Evolutionary conservation across 1,140 invertebrate genomes (phyloP).

Genomic region (Thaumatotibia leucotreta): DNA sequence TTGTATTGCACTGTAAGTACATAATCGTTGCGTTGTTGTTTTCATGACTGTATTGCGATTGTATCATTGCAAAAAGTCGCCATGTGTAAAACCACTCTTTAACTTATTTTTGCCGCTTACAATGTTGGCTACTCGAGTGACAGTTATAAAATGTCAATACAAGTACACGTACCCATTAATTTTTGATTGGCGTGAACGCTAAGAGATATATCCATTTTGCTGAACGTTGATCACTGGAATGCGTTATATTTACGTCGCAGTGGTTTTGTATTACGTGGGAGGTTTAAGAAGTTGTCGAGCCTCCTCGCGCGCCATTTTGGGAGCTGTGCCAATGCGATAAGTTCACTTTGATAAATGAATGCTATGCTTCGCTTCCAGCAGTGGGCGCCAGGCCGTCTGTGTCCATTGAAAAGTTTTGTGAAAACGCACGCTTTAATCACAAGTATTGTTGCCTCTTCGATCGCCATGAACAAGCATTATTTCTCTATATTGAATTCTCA

Average conservation of each 20-base stretch:
- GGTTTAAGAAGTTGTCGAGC: slow-evolving; percentile 1
- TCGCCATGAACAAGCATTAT: neutral
- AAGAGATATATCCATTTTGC: neutral
- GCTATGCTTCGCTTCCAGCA: slow-evolving; percentile 9
- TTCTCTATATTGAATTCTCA: neutral
- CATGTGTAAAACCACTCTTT: too few relatives aligned
- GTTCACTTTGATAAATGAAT: slow-evolving; percentile 26
- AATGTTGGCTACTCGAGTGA: neutral
- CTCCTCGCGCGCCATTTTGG: slow-evolving; percentile 8
- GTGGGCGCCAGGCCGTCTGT: slow-evolving; percentile 37
- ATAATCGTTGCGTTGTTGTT: too few relatives aligned
- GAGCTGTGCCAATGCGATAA: slow-evolving; percentile 27
- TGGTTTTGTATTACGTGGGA: neutral
- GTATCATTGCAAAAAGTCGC: too few relatives aligned
- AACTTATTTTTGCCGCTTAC: neutral
- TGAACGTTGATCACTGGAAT: neutral
- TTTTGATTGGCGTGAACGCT: neutral
- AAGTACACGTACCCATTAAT: neutral
- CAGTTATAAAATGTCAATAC: neutral
- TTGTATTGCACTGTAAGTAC: too few relatives aligned
- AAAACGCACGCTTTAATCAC: too few relatives aligned
- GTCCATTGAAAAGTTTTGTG: neutral
- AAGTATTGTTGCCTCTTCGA: neutral
- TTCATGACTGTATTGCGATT: too few relatives aligned
- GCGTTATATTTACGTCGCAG: slow-evolving; percentile 3